phyloP scores from a whole-genome alignment of 2,888 invertebrate genomes.

The Leptinotarsa peninsularis region DNA sequence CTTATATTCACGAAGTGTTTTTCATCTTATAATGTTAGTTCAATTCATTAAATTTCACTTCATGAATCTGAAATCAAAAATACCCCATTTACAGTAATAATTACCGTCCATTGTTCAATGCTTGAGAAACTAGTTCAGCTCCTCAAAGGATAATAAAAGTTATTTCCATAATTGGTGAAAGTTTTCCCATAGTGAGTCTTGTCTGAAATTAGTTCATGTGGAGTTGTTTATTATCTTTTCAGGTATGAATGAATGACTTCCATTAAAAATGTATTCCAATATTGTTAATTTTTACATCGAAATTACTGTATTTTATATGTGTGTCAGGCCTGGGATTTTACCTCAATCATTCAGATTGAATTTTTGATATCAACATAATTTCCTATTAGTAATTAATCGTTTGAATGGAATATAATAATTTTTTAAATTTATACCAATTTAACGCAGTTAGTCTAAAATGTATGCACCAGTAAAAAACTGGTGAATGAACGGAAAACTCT shows the following conservation, averaged over 20 bases:
- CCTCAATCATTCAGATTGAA: no score
- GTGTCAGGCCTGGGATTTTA: no score
- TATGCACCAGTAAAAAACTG: neutral
- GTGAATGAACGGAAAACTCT: no score
- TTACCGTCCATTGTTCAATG: neutral
- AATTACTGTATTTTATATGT: neutral
- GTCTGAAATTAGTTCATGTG: neutral
- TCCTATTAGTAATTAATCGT: no score
- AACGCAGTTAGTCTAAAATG: neutral
- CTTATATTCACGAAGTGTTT: no score
- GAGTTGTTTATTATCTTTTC: neutral
- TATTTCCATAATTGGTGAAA: conserved; percentile 17
- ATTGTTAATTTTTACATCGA: neutral
- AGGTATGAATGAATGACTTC: no score
- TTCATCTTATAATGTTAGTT: no score
- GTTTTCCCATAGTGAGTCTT: conserved; percentile 16
- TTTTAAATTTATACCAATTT: no score
- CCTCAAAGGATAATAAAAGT: neutral
- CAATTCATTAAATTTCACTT: neutral
- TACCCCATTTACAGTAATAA: neutral
- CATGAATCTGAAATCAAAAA: neutral
- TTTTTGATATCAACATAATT: no score
- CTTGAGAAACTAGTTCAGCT: conserved; percentile 12
- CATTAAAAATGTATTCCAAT: neutral
- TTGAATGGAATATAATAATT: no score